Evolutionary conservation across 2,113 vertebrate species (phyloP).

Genomic region (Sciurus niger): DNA sequence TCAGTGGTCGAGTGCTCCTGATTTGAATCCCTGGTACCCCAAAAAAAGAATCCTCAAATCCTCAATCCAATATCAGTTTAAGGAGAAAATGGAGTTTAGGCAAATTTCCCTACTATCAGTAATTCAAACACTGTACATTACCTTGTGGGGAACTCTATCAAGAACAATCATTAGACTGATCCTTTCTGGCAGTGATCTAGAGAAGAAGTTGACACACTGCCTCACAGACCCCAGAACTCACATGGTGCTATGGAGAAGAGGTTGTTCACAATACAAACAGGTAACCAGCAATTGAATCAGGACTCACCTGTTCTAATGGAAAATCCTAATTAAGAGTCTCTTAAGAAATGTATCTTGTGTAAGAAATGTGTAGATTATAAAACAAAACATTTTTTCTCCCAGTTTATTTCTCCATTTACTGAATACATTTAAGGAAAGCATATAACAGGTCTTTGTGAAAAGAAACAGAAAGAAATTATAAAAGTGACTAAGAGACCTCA

Average conservation of each 20-base stretch:
- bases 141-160: not conserved
- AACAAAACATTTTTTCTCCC: slow-evolving; percentile 96
- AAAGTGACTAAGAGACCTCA: slow-evolving; percentile 96
- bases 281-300: slow-evolving; percentile 29
- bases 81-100: not conserved
- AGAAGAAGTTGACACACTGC: not conserved
- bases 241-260: slow-evolving; percentile 70
- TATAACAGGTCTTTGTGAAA: slow-evolving; percentile 96
- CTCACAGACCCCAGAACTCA: not conserved
- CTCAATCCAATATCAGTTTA: not conserved
- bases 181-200: not conserved
- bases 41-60: not conserved
- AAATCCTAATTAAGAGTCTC: slow-evolving; percentile 94
- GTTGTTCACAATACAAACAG: slow-evolving; percentile 70
- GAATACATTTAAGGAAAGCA: slow-evolving; percentile 95
- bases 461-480: slow-evolving; percentile 94
- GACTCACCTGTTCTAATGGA: slow-evolving; percentile 92
- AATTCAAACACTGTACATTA: not conserved
- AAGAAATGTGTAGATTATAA: slow-evolving; percentile 93
- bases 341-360: slow-evolving; percentile 91
- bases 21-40: no score
- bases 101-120: not conserved
- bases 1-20: no score
- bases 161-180: not conserved
- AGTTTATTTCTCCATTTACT: slow-evolving; percentile 96